A percentile compares a stretch with the other conserved stretches of the same genome.
Conservation (phyloP, 1,140 invertebrate species). For the Heterodera carotae region DNA sequence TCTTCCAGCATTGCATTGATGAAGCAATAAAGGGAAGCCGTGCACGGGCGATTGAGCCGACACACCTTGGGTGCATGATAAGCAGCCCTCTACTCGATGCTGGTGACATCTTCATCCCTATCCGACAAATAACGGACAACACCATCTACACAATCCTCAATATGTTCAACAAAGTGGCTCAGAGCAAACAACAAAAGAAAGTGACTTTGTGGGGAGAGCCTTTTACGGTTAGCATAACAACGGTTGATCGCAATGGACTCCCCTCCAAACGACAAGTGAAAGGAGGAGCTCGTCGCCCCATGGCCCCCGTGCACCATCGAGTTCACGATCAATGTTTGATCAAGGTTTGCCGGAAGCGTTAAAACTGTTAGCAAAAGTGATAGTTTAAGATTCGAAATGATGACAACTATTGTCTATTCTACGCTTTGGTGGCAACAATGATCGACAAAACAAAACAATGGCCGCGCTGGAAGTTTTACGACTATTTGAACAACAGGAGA, state of each 20-base stretch:
- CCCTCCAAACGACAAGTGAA: background rate
- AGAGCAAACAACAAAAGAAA: too few species aligned
- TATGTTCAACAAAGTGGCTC: too few species aligned
- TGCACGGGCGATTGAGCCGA: background rate
- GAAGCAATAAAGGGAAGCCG: background rate
- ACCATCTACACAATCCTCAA: too few species aligned
- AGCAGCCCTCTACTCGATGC: background rate
- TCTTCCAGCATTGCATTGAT: too few species aligned
- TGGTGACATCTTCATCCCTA: too few species aligned
- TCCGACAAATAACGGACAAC: too few species aligned
- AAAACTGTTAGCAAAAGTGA: too few species aligned
- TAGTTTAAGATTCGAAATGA: background rate
- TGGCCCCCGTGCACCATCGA: slow-evolving; percentile 3
- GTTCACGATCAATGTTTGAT: slow-evolving; percentile 9
- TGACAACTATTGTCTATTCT: too few species aligned
- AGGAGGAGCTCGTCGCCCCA: background rate
- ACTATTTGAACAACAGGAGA: too few species aligned
- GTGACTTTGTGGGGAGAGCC: background rate
- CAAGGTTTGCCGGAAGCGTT: background rate
- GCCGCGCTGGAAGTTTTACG: too few species aligned
- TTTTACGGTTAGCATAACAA: background rate
- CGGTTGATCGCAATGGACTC: background rate
- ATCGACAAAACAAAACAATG: too few species aligned
- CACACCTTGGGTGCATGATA: background rate
- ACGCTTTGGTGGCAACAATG: too few species aligned